Percentiles rank a stretch among this genome's conserved stretches.
phyloP scores from a whole-genome alignment of 2,113 vertebrate species.

The Chroicocephalus ridibundus region DNA sequence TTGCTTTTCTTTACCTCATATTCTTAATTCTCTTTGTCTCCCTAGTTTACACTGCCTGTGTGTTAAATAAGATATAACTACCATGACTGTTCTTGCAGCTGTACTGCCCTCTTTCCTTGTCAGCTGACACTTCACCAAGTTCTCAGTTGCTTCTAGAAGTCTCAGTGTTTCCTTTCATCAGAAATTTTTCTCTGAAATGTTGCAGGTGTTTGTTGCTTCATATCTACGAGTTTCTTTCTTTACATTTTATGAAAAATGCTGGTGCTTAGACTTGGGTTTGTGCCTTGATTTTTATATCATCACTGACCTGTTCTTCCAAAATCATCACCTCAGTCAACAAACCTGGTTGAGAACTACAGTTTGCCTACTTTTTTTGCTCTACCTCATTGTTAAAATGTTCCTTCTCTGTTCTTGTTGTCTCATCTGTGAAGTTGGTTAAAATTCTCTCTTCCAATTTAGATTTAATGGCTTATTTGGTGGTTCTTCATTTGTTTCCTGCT shows the following conservation, averaged over 20 bases:
- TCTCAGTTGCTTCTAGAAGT: not conserved
- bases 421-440: not conserved
- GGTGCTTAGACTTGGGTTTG: conserved; percentile 28
- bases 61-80: not conserved
- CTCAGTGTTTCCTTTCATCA: not conserved
- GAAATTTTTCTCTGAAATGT: not conserved
- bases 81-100: not conserved
- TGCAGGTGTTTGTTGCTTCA: not conserved
- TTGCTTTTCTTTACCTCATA: not conserved
- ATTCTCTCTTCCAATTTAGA: not conserved
- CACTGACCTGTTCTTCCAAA: conserved; percentile 26
- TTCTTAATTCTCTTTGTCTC: not conserved
- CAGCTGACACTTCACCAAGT: not conserved
- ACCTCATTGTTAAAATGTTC: conserved; percentile 30
- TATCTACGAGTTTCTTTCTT: not conserved
- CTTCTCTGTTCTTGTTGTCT: not conserved
- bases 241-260: not conserved
- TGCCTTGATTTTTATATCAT: conserved; percentile 46
- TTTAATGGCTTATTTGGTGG: not conserved
- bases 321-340: not conserved
- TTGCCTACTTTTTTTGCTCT: conserved; percentile 1
- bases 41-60: not conserved
- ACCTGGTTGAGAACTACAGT: not conserved
- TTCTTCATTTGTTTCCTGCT: not conserved
- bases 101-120: not conserved